Evolutionary conservation across 2,797 vertebrate species (phyloP).

Genomic region (Caiman crocodilus): DNA sequence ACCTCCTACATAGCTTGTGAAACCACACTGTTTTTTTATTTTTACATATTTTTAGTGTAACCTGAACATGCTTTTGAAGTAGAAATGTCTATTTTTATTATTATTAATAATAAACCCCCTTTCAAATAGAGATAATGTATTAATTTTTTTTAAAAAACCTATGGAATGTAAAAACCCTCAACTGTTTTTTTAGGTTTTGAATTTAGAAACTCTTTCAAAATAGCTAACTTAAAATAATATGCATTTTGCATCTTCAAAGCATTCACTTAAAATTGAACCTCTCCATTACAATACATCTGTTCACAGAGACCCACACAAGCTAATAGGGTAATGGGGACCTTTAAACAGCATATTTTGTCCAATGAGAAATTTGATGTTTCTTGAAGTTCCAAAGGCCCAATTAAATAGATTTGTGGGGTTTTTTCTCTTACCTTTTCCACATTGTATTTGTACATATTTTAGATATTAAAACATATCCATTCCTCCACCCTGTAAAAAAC

Average conservation of each 20-base stretch:
- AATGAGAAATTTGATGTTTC: not conserved
- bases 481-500: not conserved
- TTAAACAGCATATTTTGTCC: not conserved
- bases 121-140: constrained; percentile 6
- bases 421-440: not conserved
- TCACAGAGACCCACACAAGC: not conserved
- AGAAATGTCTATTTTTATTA: not conserved
- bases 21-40: not conserved
- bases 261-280: not conserved
- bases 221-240: not conserved
- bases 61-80: not conserved
- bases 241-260: not conserved
- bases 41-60: constrained; percentile 1
- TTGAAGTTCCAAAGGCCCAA: not conserved
- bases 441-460: not conserved
- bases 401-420: not conserved
- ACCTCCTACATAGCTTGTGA: constrained; percentile 30
- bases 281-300: not conserved
- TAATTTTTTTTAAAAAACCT: not conserved
- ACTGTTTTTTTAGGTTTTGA: not conserved
- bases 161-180: not conserved
- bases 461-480: not conserved
- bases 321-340: not conserved
- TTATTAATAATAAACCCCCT: constrained; percentile 5
- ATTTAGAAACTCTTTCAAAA: not conserved